Evolutionary conservation across 1,140 invertebrate species (phyloP), one percentile per base, ranked within the genome.

Genomic region (Apis florea): DNA sequence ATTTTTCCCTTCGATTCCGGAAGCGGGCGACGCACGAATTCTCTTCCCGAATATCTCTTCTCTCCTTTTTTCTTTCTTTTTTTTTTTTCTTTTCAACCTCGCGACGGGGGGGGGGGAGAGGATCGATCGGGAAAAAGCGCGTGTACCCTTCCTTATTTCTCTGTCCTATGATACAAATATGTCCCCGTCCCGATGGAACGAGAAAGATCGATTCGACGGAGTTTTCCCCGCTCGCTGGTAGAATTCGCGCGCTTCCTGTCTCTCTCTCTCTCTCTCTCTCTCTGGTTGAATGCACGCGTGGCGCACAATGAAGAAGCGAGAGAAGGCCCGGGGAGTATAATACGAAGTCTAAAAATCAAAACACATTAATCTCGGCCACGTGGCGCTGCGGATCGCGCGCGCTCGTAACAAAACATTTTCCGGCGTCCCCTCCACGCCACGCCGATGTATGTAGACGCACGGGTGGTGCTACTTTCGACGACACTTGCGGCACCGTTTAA

Each of bases 331-430:
- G 67, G 21, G 85, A 79, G 85, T 89, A 92, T 90, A 92, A 94
- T 92, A 85, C 89, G 73, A 91, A 93, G 92, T 93, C 93, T 92
- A 94, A 93, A 93, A 94, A 94, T 94, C 93, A 94, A 94, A 93
- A 94, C 92, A 93, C 92, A 93, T 93, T 93, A 93, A 94, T 93
- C 93, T 92, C 86, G 56, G 91, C 70, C 93, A 94, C 93, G 93
- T 94, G 93, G 89, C 93, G 89, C 93, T 2, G 56, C 77, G 81
- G 88, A 91, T 92, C 90, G 87, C 88, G 89, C 88, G 89, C 90
- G 90, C 88, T 86, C 85, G 85, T 87, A 89, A 88, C 86, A 91
- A 90, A 90, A 91, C 88, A 83, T 72, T 67, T 59, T 86, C 59
- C 8, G 31, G 69, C 61, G 79, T 64, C 58, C 69, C 78, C 56